Evolutionary conservation across 2,888 invertebrate genomes (phyloP).

Genomic region (Stenurella melanura): DNA sequence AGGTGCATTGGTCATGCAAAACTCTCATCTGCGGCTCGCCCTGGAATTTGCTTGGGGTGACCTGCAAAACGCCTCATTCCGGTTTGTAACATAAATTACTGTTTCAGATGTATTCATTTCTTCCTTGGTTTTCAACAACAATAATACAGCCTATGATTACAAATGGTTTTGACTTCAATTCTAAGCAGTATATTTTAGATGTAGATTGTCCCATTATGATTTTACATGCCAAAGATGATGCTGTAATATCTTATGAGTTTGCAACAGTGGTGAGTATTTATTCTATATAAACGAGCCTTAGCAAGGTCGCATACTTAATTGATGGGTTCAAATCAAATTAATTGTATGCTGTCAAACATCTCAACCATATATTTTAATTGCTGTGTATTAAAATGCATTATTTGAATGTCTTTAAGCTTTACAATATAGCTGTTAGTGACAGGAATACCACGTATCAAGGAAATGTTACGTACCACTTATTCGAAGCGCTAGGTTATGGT

Average conservation of each 20-base stretch:
- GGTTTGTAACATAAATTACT: too few relatives aligned
- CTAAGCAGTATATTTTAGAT: slow-evolving; percentile 81
- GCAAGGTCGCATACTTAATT: too few relatives aligned
- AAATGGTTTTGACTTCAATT: slow-evolving; percentile 85
- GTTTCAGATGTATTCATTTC: slow-evolving; percentile 83
- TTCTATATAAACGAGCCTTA: too few relatives aligned
- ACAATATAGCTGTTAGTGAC: slow-evolving; percentile 77
- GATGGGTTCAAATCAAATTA: too few relatives aligned
- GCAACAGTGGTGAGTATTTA: slow-evolving; percentile 81
- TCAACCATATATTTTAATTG: slow-evolving; percentile 28
- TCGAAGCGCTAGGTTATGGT: slow-evolving; percentile 81
- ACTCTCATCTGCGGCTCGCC: too few relatives aligned
- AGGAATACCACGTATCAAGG: slow-evolving; percentile 77
- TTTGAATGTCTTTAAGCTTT: slow-evolving; percentile 76
- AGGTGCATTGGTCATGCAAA: too few relatives aligned
- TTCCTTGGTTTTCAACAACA: slow-evolving; percentile 88
- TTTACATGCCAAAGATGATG: slow-evolving; percentile 94
- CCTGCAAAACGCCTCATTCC: too few relatives aligned
- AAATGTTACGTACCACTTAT: slow-evolving; percentile 82
- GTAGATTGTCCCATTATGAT: slow-evolving; percentile 87
- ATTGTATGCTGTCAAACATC: too few relatives aligned
- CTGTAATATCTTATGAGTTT: slow-evolving; percentile 86
- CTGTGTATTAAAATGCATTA: background rate
- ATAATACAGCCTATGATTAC: slow-evolving; percentile 85
- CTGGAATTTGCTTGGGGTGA: too few relatives aligned